Conservation (phyloP, 1,140 invertebrate genomes). For the Eumaeus atala region DNA sequence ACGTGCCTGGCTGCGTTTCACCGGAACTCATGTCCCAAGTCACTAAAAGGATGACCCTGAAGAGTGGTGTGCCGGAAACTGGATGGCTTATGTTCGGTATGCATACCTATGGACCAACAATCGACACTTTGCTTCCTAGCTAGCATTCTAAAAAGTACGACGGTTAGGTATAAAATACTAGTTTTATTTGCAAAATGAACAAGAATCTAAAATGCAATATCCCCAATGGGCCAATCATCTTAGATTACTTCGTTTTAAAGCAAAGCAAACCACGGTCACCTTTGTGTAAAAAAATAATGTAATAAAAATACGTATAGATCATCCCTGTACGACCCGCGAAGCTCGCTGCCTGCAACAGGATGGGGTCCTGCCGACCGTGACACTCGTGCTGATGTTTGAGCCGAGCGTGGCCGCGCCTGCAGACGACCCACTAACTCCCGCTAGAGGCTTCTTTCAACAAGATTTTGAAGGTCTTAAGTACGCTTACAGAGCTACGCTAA, state of each 20-base stretch:
- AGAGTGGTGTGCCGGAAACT: constrained; percentile 43
- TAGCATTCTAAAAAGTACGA: neutral
- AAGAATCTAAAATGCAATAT: no score
- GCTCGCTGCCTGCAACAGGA: constrained; percentile 55
- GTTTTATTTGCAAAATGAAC: no score
- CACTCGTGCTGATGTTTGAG: constrained; percentile 39
- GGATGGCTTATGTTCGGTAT: constrained; percentile 65
- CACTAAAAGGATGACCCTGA: constrained; percentile 43
- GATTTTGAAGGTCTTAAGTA: constrained; percentile 56
- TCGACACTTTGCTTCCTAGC: neutral
- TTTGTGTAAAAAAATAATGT: no score
- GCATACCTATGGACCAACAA: neutral
- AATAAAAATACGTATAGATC: constrained; percentile 34
- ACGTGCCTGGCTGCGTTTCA: constrained; percentile 45
- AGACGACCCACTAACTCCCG: constrained; percentile 30
- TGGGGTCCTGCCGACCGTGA: constrained; percentile 56
- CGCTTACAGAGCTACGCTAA: constrained; percentile 50
- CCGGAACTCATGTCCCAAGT: constrained; percentile 49
- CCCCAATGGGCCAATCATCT: no score
- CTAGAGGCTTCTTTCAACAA: constrained; percentile 49
- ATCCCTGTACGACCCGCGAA: constrained; percentile 55
- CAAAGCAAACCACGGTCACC: no score
- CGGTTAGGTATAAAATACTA: neutral
- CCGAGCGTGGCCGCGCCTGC: constrained; percentile 30
- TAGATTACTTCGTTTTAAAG: no score